Evolutionary conservation across 2,888 invertebrate species (phyloP).

Genomic region (Mechanitis mazaeus): DNA sequence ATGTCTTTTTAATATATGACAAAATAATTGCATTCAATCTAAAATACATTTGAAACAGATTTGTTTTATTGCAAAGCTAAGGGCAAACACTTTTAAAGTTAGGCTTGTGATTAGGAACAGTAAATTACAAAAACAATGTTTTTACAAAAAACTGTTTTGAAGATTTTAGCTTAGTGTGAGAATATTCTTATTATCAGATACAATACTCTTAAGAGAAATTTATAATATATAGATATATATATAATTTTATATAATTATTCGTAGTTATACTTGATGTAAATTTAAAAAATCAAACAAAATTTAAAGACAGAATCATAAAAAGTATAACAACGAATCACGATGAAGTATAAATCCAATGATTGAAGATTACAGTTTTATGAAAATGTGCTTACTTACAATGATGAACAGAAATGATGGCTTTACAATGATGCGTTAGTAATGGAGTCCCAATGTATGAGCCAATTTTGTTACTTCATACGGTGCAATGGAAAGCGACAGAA

Average conservation of each 20-base stretch:
- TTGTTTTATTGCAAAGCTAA: slow-evolving; percentile 22
- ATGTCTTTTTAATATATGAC: too few relatives aligned
- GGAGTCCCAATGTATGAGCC: slow-evolving; percentile 74
- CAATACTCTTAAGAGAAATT: not conserved
- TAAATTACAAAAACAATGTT: slow-evolving; percentile 24
- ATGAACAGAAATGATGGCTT: slow-evolving; percentile 68
- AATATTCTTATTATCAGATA: slow-evolving; percentile 4
- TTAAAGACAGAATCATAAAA: not conserved
- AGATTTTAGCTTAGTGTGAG: slow-evolving; percentile 10
- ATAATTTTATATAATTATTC: not conserved
- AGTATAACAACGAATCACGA: not conserved
- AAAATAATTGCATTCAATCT: too few relatives aligned
- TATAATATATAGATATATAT: not conserved
- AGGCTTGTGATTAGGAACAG: slow-evolving; percentile 26
- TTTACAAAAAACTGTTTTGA: slow-evolving; percentile 22
- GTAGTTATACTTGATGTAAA: not conserved
- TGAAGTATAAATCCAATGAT: slow-evolving; percentile 37
- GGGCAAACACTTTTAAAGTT: slow-evolving; percentile 22
- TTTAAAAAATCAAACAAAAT: not conserved
- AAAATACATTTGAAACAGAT: not conserved
- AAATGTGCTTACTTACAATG: slow-evolving; percentile 72
- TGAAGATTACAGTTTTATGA: slow-evolving; percentile 44
- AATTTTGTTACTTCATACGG: slow-evolving; percentile 72
- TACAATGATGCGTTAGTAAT: slow-evolving; percentile 77
- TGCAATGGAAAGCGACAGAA: slow-evolving; percentile 77